Conservation (phyloP, 2,888 invertebrate species). For the Pharmacophagus antenor region DNA sequence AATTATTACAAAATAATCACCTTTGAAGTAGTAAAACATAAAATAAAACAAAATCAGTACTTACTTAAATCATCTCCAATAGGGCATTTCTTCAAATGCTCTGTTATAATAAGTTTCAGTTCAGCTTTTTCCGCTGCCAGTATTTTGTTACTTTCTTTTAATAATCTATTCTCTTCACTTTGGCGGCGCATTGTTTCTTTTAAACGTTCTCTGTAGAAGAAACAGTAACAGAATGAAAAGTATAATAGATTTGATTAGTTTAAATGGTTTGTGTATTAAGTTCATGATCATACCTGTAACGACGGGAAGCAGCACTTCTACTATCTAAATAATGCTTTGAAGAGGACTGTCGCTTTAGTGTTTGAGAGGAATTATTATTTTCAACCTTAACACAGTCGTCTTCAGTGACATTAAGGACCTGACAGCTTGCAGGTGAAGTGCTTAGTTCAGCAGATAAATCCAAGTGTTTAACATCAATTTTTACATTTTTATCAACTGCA, state of each 20-base stretch:
- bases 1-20: too few relatives aligned
- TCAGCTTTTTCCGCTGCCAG: constrained; percentile 53
- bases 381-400: constrained; percentile 19
- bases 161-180: constrained; percentile 49
- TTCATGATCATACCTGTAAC: constrained; percentile 46
- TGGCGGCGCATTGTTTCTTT: constrained; percentile 54
- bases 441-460: background rate
- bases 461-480: constrained; percentile 21
- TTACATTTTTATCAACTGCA: constrained; percentile 30
- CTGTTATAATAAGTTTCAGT: constrained; percentile 49
- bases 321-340: constrained; percentile 44
- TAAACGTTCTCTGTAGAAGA: constrained; percentile 53
- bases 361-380: constrained; percentile 28
- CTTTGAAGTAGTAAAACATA: too few relatives aligned
- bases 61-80: constrained; percentile 55
- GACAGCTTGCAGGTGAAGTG: background rate
- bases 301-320: constrained; percentile 59
- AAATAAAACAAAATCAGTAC: too few relatives aligned
- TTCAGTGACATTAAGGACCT: background rate
- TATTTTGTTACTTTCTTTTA: constrained; percentile 52
- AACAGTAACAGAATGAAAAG: too few relatives aligned
- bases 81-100: constrained; percentile 59
- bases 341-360: constrained; percentile 23
- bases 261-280: too few relatives aligned
- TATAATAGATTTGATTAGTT: too few relatives aligned